phyloP scores from a whole-genome alignment of 2,888 invertebrate genomes.

The Apodemia hepburni region DNA sequence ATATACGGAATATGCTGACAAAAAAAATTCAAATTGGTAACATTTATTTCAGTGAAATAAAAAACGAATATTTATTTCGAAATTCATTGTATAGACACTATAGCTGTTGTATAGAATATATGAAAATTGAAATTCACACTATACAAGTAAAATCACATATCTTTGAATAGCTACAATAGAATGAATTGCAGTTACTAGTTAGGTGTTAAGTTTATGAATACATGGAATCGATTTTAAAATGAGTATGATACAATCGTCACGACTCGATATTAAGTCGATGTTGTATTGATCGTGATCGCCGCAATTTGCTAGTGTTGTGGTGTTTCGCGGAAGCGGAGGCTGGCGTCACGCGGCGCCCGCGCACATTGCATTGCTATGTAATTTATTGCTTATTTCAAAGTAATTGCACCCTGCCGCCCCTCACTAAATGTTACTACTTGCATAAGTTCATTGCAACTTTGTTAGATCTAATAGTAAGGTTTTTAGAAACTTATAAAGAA shows the following conservation, averaged over 20 bases:
- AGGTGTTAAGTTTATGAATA: constrained; percentile 14
- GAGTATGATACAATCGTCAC: constrained; percentile 13
- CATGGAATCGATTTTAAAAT: constrained; percentile 14
- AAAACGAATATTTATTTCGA: too few relatives aligned
- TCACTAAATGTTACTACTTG: constrained; percentile 52
- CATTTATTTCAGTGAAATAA: too few relatives aligned
- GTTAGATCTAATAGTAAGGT: constrained; percentile 20
- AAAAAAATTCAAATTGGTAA: too few relatives aligned
- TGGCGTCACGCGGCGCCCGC: constrained; percentile 63
- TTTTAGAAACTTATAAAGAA: background rate
- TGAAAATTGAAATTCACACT: too few relatives aligned
- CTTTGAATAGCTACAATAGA: background rate
- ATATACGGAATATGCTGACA: too few relatives aligned
- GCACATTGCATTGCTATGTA: constrained; percentile 45
- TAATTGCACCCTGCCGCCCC: constrained; percentile 65
- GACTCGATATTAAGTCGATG: constrained; percentile 18
- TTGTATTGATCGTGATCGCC: constrained; percentile 61
- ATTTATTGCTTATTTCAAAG: constrained; percentile 58
- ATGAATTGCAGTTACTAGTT: background rate
- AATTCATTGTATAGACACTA: too few relatives aligned
- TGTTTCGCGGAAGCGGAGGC: constrained; percentile 64
- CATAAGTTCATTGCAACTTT: constrained; percentile 31
- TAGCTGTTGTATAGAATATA: too few relatives aligned
- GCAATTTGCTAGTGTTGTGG: constrained; percentile 63
- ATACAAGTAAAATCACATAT: background rate